These are phyloP conservation scores for Chrysotoxum bicinctum DNA, from an alignment of 2,888 invertebrate species.

Conservation along the genomic window DNA sequence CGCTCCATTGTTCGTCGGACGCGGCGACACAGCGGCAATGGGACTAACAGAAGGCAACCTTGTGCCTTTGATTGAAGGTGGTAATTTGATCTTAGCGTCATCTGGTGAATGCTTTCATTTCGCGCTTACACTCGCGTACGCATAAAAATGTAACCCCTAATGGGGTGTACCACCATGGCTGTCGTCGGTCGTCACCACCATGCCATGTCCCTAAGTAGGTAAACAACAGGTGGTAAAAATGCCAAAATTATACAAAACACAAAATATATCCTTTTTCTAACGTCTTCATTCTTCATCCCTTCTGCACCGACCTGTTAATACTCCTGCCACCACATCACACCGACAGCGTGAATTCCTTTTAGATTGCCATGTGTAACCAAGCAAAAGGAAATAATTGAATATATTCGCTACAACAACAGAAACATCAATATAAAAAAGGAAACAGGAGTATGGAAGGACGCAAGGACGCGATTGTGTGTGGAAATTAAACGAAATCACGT, in stretches of 20 bases:
- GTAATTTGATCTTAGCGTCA: slow-evolving; percentile 72
- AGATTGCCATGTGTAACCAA: slow-evolving; percentile 70
- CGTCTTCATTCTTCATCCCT: slow-evolving; percentile 42
- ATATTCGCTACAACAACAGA: slow-evolving; percentile 1
- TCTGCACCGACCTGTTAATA: neutral
- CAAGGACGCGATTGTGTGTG: slow-evolving; percentile 41
- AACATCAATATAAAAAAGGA: neutral
- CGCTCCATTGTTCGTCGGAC: neutral
- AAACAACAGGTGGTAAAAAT: slow-evolving; percentile 70
- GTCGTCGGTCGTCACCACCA: neutral
- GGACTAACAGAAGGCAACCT: slow-evolving; percentile 6
- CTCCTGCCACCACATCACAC: slow-evolving; percentile 45
- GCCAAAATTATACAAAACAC: slow-evolving; percentile 65
- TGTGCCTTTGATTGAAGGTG: slow-evolving; percentile 69
- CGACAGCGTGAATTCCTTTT: slow-evolving; percentile 64
- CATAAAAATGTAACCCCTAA: slow-evolving; percentile 63
- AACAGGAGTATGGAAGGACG: neutral
- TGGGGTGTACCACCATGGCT: slow-evolving; percentile 36
- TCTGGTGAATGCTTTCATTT: slow-evolving; percentile 71
- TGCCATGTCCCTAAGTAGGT: slow-evolving; percentile 38
- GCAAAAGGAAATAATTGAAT: slow-evolving; percentile 64
- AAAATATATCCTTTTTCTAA: slow-evolving; percentile 29
- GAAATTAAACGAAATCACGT: slow-evolving; percentile 71
- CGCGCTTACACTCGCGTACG: slow-evolving; percentile 46
- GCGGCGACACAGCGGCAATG: neutral